Base-by-base conservation (phyloP, 2,797 vertebrate genomes). In the Clarias platycephalus region DNA sequence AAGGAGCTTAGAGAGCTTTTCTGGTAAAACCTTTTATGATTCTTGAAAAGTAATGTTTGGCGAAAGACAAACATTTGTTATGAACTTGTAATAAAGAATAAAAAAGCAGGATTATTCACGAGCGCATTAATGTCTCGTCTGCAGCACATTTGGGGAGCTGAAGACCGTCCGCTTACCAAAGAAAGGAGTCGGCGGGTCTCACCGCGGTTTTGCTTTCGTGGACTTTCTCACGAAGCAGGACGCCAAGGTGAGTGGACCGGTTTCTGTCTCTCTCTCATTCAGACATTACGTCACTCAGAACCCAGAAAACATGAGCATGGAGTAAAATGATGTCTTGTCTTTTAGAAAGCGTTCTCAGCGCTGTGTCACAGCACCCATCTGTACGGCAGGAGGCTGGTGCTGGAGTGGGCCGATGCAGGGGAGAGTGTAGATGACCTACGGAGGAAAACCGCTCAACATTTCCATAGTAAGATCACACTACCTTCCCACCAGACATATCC, bases 281-380 rank as follows among this genome's bases (percentile, higher is more conserved):
- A 34, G 68, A 49, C 58, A 6, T 68, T 63, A 2, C 31, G 22
- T 64, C 44, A 74, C 80, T 71, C 80, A 28, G 76, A 76, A 57
- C 67, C 64, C 55, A 62, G 20, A 71, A 77, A 49, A 20, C 68
- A 57, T 16, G 15, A 71, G 60, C 37, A 13, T 83, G 26, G 37
- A 31, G 40, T 34, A 60, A n/a, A 68, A 10, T 40, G 72, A 12
- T 1, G 37, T 0, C 24, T 3, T 1, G 31, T 64, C 58, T 57
- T 66, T 37, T 91, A 99, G 98, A 98, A 95, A 96, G 98, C 98
- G 0, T 99, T 99, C 93, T 90, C 84, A 0, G 97, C 97, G 0
- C 93, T 99, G 86, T 99, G 98, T 91, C 98, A 99, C 93, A 99
- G 98, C 92, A 99, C 98, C 0, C 98, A 99, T 94, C 86, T 99